Evolutionary conservation across 2,797 vertebrate species (phyloP).

Genomic region (Coilia nasus): DNA sequence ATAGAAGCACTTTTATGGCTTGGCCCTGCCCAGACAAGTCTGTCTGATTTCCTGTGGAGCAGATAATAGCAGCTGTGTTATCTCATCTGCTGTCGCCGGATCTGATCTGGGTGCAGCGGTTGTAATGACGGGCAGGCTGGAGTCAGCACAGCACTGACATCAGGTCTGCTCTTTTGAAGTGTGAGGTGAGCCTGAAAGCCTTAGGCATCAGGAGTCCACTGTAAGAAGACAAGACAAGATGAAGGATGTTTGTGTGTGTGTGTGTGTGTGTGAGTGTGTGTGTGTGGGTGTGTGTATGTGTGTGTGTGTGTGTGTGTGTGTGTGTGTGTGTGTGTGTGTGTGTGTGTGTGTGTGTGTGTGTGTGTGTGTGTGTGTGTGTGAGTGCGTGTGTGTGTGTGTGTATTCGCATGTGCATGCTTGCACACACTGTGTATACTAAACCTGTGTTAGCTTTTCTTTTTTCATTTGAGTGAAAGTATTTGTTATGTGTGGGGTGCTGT

Average conservation of each 20-base stretch:
- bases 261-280: background rate
- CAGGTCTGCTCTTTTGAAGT: conserved; percentile 5
- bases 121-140: conserved; percentile 7
- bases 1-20: conserved; percentile 23
- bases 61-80: background rate
- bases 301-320: background rate
- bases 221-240: background rate
- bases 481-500: background rate
- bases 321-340: background rate
- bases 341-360: background rate
- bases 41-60: background rate
- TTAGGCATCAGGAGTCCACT: background rate
- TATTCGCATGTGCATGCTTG: background rate
- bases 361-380: background rate
- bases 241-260: background rate
- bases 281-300: background rate
- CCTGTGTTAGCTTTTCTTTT: conserved; percentile 15
- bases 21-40: conserved; percentile 32
- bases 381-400: background rate
- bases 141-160: background rate
- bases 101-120: background rate
- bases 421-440: background rate
- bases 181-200: background rate
- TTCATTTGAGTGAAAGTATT: background rate
- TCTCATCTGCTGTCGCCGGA: conserved; percentile 19